phyloP scores from a whole-genome alignment of 2,797 vertebrate genomes.

The Phoeniculus purpureus region DNA sequence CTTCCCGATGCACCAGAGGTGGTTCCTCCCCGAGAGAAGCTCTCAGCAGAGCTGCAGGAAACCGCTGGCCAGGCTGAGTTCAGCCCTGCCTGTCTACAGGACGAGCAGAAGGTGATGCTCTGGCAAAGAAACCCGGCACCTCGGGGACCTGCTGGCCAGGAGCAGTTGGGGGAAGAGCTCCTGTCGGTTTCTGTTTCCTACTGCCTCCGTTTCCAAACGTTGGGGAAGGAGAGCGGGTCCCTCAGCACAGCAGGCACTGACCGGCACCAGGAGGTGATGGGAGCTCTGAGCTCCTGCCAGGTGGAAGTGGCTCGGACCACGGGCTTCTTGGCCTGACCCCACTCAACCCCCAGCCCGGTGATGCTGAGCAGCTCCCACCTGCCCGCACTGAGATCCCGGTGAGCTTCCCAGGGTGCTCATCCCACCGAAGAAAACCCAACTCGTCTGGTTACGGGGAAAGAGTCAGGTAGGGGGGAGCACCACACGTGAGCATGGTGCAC shows the following conservation, averaged over 20 bases:
- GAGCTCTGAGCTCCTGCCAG: not conserved
- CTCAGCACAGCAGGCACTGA: not conserved
- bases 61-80: not conserved
- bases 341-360: rapidly evolving
- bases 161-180: not conserved
- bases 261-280: not conserved
- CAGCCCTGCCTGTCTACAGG: not conserved
- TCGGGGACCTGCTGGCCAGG: not conserved
- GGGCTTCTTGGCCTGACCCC: not conserved
- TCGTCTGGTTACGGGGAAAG: not conserved
- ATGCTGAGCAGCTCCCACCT: not conserved
- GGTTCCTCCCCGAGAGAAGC: not conserved
- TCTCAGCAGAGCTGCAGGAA: not conserved
- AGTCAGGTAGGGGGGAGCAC: not conserved
- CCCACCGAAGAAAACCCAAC: not conserved
- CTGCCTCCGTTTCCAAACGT: not conserved
- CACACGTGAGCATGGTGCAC: rapidly evolving
- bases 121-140: not conserved
- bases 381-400: not conserved
- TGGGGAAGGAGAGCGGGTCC: not conserved
- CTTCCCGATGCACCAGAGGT: not conserved
- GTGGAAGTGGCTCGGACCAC: rapidly evolving
- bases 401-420: not conserved
- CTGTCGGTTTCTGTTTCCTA: not conserved
- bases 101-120: not conserved